phyloP scores from a whole-genome alignment of 2,797 vertebrate species.

The Melanogrammus aeglefinus region DNA sequence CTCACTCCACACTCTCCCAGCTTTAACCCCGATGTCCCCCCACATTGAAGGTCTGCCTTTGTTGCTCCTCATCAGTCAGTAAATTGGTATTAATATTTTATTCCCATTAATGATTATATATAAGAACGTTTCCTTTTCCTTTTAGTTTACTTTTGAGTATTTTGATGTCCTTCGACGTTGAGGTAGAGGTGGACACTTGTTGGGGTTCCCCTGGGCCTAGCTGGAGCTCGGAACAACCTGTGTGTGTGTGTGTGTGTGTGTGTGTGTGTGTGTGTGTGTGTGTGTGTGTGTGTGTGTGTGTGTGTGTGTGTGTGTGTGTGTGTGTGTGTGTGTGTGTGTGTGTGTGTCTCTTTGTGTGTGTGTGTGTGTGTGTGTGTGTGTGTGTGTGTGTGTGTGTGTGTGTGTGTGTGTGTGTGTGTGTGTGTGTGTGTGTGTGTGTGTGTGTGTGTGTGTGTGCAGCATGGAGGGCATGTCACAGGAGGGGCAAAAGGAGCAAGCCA shows the following conservation, averaged over 20 bases:
- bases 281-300: neutral
- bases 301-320: neutral
- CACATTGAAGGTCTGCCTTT: too few relatives aligned
- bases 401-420: neutral
- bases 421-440: too few relatives aligned
- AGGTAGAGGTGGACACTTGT: neutral
- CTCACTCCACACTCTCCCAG: too few relatives aligned
- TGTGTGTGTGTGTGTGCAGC: neutral
- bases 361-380: too few relatives aligned
- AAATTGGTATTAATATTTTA: too few relatives aligned
- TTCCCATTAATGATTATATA: too few relatives aligned
- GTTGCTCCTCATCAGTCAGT: too few relatives aligned
- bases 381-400: too few relatives aligned
- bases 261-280: too few relatives aligned
- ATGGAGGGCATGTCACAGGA: conserved; percentile 9
- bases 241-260: neutral
- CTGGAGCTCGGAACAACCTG: conserved; percentile 1
- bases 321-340: too few relatives aligned
- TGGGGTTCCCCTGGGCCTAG: neutral
- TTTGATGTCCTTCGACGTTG: neutral
- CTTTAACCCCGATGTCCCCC: too few relatives aligned
- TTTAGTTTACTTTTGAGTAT: neutral
- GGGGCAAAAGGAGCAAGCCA: conserved; percentile 51
- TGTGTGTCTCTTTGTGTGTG: too few relatives aligned
- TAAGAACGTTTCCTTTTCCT: neutral